These are phyloP conservation scores for Oncorhynchus masou DNA, from an alignment of 2,113 vertebrate species.

Conservation along the genomic window DNA sequence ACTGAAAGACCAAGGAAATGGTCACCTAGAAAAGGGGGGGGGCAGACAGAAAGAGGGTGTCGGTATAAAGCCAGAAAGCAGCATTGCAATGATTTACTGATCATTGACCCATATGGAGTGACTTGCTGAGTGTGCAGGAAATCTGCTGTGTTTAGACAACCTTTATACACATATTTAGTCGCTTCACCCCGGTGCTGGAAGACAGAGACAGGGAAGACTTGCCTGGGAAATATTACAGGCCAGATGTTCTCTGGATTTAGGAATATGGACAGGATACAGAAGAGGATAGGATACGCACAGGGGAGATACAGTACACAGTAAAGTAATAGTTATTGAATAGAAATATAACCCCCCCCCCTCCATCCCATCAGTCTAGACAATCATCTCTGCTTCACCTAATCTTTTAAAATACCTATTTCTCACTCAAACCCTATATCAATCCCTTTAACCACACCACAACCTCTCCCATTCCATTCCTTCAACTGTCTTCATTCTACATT, in stretches of 20 bases:
- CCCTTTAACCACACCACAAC: conserved; percentile 7
- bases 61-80: too few species aligned
- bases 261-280: background rate
- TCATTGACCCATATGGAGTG: background rate
- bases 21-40: too few species aligned
- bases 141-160: conserved; percentile 1
- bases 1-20: too few species aligned
- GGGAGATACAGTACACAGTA: too few species aligned
- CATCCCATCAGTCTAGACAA: too few species aligned
- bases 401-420: too few species aligned
- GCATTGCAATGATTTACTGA: background rate
- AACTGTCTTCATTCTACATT: conserved; percentile 3
- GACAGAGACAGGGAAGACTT: background rate
- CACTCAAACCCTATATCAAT: too few species aligned
- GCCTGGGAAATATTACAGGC: background rate
- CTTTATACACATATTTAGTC: background rate
- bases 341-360: too few species aligned
- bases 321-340: too few species aligned
- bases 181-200: background rate
- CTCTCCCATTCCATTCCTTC: conserved; percentile 4
- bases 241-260: background rate
- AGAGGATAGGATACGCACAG: too few species aligned
- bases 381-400: too few species aligned
- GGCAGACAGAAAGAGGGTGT: too few species aligned
- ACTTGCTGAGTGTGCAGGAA: background rate